These are phyloP conservation scores for Scomber japonicus DNA, from an alignment of 2,113 vertebrate genomes.

Conservation along the genomic window DNA sequence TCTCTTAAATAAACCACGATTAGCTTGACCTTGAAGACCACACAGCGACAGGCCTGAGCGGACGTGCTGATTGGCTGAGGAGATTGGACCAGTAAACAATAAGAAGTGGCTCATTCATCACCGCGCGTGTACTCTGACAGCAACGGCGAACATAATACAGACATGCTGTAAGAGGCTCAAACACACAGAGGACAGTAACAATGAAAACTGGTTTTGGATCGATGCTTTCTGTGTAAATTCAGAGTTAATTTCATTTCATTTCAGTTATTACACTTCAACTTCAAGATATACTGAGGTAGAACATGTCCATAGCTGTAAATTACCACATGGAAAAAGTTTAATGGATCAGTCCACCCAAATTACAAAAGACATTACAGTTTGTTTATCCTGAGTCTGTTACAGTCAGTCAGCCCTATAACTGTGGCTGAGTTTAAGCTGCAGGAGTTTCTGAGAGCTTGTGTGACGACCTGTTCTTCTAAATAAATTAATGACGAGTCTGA, in stretches of 20 bases:
- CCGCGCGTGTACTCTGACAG: conserved; percentile 47
- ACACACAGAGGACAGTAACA: neutral
- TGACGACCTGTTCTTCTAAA: no score
- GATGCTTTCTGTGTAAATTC: neutral
- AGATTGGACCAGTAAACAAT: conserved; percentile 72
- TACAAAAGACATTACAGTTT: neutral
- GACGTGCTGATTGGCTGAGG: conserved; percentile 65
- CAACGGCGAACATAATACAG: conserved; percentile 12
- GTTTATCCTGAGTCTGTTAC: no score
- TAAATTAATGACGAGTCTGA: no score
- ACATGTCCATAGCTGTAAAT: neutral
- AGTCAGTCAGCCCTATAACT: no score
- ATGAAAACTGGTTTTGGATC: neutral
- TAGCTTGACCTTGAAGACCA: conserved; percentile 73
- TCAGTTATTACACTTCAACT: neutral
- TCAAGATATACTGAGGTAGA: neutral
- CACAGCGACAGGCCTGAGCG: conserved; percentile 41
- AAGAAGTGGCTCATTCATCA: conserved; percentile 72
- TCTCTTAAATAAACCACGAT: conserved; percentile 65
- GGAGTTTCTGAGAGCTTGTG: no score
- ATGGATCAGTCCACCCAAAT: neutral
- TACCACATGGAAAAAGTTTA: neutral
- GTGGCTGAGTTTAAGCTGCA: no score
- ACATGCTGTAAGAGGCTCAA: conserved; percentile 11
- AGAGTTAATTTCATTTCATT: neutral